Evolutionary conservation across 2,888 invertebrate species (phyloP).

Genomic region (Esperia sulphurella): DNA sequence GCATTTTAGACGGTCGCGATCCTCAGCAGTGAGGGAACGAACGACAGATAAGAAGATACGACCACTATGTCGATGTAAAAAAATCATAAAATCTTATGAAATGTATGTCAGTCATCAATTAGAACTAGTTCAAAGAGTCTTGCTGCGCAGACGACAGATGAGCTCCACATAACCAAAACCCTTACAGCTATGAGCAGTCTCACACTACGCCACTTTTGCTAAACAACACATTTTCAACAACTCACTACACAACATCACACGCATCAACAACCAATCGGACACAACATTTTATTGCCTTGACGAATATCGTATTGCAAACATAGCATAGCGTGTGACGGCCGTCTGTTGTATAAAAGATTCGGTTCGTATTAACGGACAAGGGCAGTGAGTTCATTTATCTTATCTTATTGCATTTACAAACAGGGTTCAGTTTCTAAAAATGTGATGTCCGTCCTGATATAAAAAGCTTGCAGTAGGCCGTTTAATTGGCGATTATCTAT

Average conservation of each 20-base stretch:
- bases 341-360: slow-evolving; percentile 6
- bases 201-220: slow-evolving; percentile 9
- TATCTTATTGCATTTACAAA: not conserved
- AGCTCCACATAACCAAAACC: slow-evolving; percentile 1
- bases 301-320: slow-evolving; percentile 12
- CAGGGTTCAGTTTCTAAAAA: not conserved
- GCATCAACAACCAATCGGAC: not conserved
- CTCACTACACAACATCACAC: not conserved
- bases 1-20: too few relatives aligned
- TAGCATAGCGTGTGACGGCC: slow-evolving; percentile 24
- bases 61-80: not conserved
- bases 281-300: slow-evolving; percentile 5
- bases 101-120: not conserved
- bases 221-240: slow-evolving; percentile 2
- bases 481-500: not conserved
- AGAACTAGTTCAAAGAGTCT: too few relatives aligned
- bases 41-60: too few relatives aligned
- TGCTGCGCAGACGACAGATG: not conserved
- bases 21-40: too few relatives aligned
- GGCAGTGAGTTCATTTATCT: not conserved
- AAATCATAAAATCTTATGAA: not conserved
- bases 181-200: slow-evolving; percentile 9
- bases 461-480: slow-evolving; percentile 6
- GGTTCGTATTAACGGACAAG: slow-evolving; percentile 26
- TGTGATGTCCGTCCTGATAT: not conserved